These are phyloP conservation scores for Anagrus nilaparvatae DNA, from an alignment of 1,140 invertebrate genomes.

Conservation along the genomic window DNA sequence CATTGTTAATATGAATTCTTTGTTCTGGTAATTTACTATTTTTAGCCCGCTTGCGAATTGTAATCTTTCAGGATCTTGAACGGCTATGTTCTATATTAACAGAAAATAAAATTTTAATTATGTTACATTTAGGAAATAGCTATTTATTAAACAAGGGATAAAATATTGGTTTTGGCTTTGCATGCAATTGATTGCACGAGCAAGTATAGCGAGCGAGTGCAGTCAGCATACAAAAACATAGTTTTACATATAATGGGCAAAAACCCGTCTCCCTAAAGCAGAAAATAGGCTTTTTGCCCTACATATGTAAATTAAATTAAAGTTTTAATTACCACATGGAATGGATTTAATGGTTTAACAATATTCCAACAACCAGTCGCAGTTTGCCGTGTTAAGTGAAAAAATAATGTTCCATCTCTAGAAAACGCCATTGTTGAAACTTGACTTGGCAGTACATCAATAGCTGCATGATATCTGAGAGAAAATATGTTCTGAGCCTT, in stretches of 20 bases:
- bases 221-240: too few species aligned
- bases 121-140: too few species aligned
- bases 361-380: conserved; percentile 35
- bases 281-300: too few species aligned
- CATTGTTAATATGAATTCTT: conserved; percentile 51
- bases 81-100: conserved; percentile 34
- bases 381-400: conserved; percentile 24
- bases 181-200: too few species aligned
- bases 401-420: conserved; percentile 28
- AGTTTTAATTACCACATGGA: conserved; percentile 20
- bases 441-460: conserved; percentile 31
- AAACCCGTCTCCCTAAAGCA: too few species aligned
- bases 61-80: conserved; percentile 39
- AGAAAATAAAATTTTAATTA: too few species aligned
- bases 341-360: conserved; percentile 2
- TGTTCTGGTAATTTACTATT: conserved; percentile 38
- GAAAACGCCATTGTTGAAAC: conserved; percentile 28
- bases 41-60: conserved; percentile 60
- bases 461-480: conserved; percentile 23
- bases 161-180: too few species aligned
- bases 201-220: too few species aligned
- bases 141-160: too few species aligned
- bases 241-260: too few species aligned
- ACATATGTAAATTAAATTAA: too few species aligned
- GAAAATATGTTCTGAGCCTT: conserved; percentile 13